A percentile compares a stretch with the other conserved stretches of the same genome.
Conservation (phyloP, 2,113 vertebrate species). For the Clupea harengus region DNA sequence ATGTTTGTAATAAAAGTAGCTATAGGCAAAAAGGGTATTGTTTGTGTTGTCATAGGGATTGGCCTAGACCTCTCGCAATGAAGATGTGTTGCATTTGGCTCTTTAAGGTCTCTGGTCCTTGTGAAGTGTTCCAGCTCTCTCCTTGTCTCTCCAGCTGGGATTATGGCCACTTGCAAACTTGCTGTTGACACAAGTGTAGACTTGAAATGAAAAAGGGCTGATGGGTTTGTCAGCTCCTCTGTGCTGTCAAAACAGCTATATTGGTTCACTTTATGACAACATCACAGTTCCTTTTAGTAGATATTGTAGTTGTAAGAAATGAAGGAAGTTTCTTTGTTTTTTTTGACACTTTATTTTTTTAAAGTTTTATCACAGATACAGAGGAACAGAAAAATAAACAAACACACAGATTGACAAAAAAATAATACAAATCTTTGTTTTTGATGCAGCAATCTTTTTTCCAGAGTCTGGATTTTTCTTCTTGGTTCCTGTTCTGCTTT, state of each 20-base stretch:
- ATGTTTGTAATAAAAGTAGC: neutral
- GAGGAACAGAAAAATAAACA: too few relatives aligned
- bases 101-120: neutral
- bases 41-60: constrained; percentile 20
- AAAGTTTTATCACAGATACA: too few relatives aligned
- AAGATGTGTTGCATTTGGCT: neutral
- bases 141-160: neutral
- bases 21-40: neutral
- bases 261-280: neutral
- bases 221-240: neutral
- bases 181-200: constrained; percentile 29
- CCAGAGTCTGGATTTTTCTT: too few relatives aligned
- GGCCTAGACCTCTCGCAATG: neutral
- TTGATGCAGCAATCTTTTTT: too few relatives aligned
- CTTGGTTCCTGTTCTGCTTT: too few relatives aligned
- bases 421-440: too few relatives aligned
- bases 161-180: neutral
- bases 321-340: too few relatives aligned
- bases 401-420: too few relatives aligned
- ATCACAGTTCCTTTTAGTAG: neutral
- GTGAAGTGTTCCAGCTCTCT: neutral
- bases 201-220: neutral
- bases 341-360: too few relatives aligned
- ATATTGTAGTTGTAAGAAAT: too few relatives aligned
- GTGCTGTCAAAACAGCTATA: neutral